These are phyloP conservation scores for Oplegnathus fasciatus DNA, from an alignment of 2,113 vertebrate species.

Conservation along the genomic window DNA sequence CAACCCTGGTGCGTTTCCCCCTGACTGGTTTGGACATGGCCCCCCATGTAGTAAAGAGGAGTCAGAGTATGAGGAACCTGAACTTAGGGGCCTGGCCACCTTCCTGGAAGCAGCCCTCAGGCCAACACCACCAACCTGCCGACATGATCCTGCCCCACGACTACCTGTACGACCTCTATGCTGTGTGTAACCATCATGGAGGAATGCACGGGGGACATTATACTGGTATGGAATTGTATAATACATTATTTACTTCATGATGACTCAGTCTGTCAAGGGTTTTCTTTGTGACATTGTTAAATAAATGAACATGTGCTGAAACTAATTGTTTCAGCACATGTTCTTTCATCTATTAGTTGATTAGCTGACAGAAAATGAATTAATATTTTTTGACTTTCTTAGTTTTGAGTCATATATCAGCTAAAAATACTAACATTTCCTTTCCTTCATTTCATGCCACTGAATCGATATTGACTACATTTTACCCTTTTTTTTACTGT, in stretches of 20 bases:
- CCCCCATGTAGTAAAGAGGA: slow-evolving; percentile 91
- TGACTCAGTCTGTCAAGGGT: neutral
- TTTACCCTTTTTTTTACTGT: neutral
- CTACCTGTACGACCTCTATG: slow-evolving; percentile 94
- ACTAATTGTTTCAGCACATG: no score
- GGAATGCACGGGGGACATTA: slow-evolving; percentile 97
- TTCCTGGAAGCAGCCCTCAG: slow-evolving; percentile 78
- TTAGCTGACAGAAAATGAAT: no score
- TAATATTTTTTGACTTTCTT: no score
- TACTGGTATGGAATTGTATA: slow-evolving; percentile 85
- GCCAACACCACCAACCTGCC: slow-evolving; percentile 49
- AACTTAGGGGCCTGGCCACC: slow-evolving; percentile 64
- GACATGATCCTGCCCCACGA: slow-evolving; percentile 79
- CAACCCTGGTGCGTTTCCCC: slow-evolving; percentile 92
- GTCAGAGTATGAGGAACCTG: slow-evolving; percentile 77
- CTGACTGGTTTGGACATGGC: slow-evolving; percentile 93
- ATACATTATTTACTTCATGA: neutral
- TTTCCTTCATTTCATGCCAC: neutral
- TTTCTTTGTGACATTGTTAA: neutral
- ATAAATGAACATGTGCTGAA: neutral
- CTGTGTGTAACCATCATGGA: slow-evolving; percentile 97
- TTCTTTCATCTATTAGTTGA: neutral
- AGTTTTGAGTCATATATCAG: no score
- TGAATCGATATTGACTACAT: neutral
- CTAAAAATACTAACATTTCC: no score